Conservation (phyloP, 2,113 vertebrate species). For the Serinus canaria region DNA sequence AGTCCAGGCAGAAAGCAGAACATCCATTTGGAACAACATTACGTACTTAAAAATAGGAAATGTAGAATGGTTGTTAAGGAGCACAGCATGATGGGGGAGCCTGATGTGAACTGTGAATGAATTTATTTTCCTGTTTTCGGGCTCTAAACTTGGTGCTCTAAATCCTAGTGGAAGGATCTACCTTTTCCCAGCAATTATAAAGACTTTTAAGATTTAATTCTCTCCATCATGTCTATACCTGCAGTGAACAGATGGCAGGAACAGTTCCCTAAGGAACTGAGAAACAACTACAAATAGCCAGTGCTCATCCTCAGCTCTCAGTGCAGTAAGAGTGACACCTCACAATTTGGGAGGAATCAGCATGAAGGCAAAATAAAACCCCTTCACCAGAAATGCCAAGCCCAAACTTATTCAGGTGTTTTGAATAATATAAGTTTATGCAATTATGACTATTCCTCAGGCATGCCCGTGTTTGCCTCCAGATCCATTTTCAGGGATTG, state of each 20-base stretch:
- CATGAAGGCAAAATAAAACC: background rate
- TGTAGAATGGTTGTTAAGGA: background rate
- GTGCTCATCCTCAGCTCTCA: background rate
- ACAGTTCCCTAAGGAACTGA: background rate
- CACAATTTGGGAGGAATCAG: background rate
- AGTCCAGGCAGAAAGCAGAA: constrained; percentile 33
- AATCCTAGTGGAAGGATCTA: background rate
- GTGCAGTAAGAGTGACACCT: background rate
- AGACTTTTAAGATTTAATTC: constrained; percentile 11
- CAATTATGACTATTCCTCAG: background rate
- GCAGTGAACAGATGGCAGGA: background rate
- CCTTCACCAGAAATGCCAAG: background rate
- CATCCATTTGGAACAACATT: background rate
- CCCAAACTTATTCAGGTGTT: background rate
- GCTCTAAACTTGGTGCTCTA: background rate
- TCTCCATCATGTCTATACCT: background rate
- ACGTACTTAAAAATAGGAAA: constrained; percentile 13
- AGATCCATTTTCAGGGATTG: background rate
- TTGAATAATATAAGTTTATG: background rate
- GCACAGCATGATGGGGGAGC: background rate
- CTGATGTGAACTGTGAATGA: background rate
- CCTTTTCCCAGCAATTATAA: background rate
- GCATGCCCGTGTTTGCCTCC: background rate
- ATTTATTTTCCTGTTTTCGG: background rate
- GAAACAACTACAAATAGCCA: background rate